Evolutionary conservation across 2,797 vertebrate species (phyloP), one percentile per base, ranked within the genome.

Genomic region (Hippoglossus hippoglossus): DNA sequence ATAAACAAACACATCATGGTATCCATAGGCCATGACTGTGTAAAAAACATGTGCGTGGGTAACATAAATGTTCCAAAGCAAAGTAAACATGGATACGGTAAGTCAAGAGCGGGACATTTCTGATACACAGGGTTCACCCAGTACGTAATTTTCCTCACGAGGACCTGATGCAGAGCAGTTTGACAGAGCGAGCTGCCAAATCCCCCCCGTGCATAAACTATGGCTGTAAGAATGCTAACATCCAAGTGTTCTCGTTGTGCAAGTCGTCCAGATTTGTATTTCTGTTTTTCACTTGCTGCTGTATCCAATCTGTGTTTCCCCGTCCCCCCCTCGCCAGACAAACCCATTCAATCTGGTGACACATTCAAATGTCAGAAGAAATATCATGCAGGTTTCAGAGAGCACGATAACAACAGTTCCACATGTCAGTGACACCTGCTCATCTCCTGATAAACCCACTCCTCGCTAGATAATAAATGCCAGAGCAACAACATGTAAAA

Each of bases 181-280:
- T 80, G 72, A 91, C 73, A 80, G 70, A 74, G 54, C 34, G 9
- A 75, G 70, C 63, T 69, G 71, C 86, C 63, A 91, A 79, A 90
- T 73, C 68, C 63, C 77, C 44, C 65, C 76, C 44, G 57, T 70
- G 79, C 36, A 89, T 89, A 93, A 93, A 91, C 91, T 87, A 66
- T 46, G 73, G 70, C 55, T 57, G 44, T 77, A 93, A 83, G 80
- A 93, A 93, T 91, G 89, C 82, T 80, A 91, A 94, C 87, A 92
- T 69, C 88, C 41, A 72, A 87, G 77, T 59, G 79, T 47, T 84
- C 58, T 67, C 64, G 65, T 70, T 72, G 66, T 80, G 79, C 41
- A 83, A 79, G 64, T 80, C 75, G 62, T 59, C 67, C 63, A 75
- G 47, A 83, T 53, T 51, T 53, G 74, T 57, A 59, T 85, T 87